Evolutionary conservation across 2,113 vertebrate genomes (phyloP).

Genomic region (Orthonyx spaldingii): DNA sequence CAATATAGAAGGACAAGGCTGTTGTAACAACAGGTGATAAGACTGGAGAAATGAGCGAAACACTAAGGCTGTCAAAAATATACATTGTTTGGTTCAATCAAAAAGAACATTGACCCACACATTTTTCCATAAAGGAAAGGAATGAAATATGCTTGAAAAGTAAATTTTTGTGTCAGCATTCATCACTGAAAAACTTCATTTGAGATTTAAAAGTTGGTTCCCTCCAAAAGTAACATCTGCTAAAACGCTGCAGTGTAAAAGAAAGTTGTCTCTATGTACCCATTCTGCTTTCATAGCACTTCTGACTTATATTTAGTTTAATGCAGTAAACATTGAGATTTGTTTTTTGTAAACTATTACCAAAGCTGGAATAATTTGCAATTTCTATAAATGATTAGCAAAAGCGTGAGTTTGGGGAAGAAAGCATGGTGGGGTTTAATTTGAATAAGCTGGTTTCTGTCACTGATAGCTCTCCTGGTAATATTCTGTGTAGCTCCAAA

Average conservation of each 20-base stretch:
- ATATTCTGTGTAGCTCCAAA: not conserved
- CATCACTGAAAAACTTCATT: not conserved
- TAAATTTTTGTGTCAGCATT: not conserved
- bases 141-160: not conserved
- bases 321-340: not conserved
- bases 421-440: not conserved
- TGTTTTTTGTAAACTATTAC: fast-evolving
- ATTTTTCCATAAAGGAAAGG: not conserved
- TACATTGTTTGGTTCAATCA: not conserved
- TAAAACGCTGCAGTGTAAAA: not conserved
- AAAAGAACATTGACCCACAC: not conserved
- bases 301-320: not conserved
- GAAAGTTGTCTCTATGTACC: not conserved
- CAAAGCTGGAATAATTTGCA: not conserved
- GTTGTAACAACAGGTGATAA: not conserved
- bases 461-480: not conserved
- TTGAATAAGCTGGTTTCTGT: not conserved
- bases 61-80: not conserved
- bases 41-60: not conserved
- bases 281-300: not conserved
- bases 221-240: not conserved
- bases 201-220: not conserved
- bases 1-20: not conserved
- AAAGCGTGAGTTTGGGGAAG: not conserved
- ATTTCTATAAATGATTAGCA: not conserved